A percentile compares a stretch with the other conserved stretches of the same genome.
Conservation (phyloP, 37 sponge, comb jelly and placozoan species). For the Spongia lamella region DNA sequence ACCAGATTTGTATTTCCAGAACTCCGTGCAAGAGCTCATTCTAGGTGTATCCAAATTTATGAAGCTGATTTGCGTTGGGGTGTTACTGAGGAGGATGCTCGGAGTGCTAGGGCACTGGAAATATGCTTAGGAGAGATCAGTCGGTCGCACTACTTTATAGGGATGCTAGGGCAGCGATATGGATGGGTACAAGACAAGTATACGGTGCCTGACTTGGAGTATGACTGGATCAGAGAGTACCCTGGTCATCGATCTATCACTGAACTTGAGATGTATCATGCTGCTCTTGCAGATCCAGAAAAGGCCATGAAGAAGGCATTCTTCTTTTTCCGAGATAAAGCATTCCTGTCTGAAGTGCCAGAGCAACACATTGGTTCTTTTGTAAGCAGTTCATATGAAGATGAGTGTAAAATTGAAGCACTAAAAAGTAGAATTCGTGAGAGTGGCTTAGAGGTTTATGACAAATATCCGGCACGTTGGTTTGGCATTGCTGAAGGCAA, state of each 20-base stretch:
- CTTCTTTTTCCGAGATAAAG: constrained; percentile 86
- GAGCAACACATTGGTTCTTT: constrained; percentile 23
- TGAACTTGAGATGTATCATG: constrained; percentile 91
- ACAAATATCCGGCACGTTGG: constrained; percentile 79
- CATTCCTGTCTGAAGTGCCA: constrained; percentile 43
- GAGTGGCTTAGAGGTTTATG: constrained; percentile 88
- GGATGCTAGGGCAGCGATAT: constrained; percentile 91
- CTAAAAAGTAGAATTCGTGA: constrained; percentile 71
- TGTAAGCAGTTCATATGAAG: constrained; percentile 42
- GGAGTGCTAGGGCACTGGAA: constrained; percentile 76
- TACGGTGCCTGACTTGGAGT: constrained; percentile 66
- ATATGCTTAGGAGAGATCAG: constrained; percentile 90
- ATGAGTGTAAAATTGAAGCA: constrained; percentile 54
- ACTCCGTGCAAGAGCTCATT: constrained; percentile 75
- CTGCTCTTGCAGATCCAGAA: constrained; percentile 60
- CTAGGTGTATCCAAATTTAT: constrained; percentile 68
- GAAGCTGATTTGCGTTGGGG: constrained; percentile 99
- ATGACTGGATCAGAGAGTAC: constrained; percentile 88
- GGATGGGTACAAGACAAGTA: constrained; percentile 87
- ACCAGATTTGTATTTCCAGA: constrained; percentile 93
- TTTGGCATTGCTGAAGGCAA: constrained; percentile 80
- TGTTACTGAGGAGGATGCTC: constrained; percentile 87
- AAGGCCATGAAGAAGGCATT: constrained; percentile 71
- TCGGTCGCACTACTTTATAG: constrained; percentile 86
- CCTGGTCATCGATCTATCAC: constrained; percentile 81